A percentile compares a stretch with the other conserved stretches of the same genome.
These are phyloP conservation scores for Vidua chalybeata DNA, from an alignment of 2,113 vertebrate species.

Conservation along the genomic window DNA sequence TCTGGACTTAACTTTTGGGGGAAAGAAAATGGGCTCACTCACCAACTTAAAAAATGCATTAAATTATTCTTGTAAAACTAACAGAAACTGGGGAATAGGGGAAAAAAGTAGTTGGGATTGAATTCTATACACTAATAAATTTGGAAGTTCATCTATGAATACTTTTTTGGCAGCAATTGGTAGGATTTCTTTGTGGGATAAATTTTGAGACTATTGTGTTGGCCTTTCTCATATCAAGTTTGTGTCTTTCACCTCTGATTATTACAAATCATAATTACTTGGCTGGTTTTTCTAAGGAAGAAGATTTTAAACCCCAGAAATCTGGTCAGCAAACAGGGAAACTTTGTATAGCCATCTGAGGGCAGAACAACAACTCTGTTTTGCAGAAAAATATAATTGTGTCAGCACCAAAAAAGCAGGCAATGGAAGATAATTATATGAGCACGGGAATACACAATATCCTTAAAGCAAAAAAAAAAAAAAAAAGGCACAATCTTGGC, in stretches of 20 bases:
- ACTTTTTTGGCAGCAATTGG: not conserved
- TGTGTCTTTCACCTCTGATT: not conserved
- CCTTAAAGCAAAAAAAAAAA: not conserved
- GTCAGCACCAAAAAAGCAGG: not conserved
- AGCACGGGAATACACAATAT: not conserved
- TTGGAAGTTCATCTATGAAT: not conserved
- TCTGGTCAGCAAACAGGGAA: not conserved
- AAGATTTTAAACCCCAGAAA: not conserved
- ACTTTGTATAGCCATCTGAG: not conserved
- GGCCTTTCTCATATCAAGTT: not conserved
- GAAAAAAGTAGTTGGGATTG: not conserved
- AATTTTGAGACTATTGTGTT: not conserved
- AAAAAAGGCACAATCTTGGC: not conserved
- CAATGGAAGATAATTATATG: not conserved
- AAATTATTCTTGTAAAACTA: not conserved
- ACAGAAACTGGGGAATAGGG: not conserved
- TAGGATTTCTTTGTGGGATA: not conserved
- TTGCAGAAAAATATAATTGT: not conserved
- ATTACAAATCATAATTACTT: not conserved
- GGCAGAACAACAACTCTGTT: not conserved
- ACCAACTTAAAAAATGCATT: not conserved
- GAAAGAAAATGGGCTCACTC: not conserved
- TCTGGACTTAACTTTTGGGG: not conserved
- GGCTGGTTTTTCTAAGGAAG: not conserved
- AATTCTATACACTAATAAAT: not conserved